phyloP scores from a whole-genome alignment of 2,888 invertebrate genomes.

The Stegophylla sp. region DNA sequence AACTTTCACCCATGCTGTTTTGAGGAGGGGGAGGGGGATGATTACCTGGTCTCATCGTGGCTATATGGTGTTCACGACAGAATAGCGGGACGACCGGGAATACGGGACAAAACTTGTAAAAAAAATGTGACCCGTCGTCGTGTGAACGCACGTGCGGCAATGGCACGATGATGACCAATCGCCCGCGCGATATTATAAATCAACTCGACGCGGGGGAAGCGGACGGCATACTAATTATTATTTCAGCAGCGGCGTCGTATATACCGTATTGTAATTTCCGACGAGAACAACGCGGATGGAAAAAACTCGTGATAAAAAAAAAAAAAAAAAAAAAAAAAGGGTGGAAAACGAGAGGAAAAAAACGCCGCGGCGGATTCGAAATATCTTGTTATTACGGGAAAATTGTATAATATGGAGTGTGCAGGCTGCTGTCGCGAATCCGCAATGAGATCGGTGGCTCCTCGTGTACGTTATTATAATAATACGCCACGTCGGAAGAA shows the following conservation, averaged over 20 bases:
- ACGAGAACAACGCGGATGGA: background rate
- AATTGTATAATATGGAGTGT: no score
- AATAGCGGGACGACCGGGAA: background rate
- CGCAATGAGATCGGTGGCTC: constrained; percentile 28
- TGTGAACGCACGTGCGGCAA: background rate
- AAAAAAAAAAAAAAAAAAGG: background rate
- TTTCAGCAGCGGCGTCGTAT: background rate
- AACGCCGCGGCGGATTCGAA: no score
- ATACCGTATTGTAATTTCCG: background rate
- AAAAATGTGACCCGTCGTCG: background rate
- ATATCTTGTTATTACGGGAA: no score
- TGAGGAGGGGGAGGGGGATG: no score
- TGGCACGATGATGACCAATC: no score
- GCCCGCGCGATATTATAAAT: background rate
- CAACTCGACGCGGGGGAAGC: background rate
- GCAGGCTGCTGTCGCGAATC: constrained; percentile 8
- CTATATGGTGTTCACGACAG: no score
- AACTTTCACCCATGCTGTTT: no score
- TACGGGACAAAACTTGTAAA: background rate
- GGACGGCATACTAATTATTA: constrained; percentile 15
- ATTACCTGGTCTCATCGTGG: no score
- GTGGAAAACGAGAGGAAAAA: no score
- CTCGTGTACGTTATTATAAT: constrained; percentile 7
- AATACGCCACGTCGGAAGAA: no score
- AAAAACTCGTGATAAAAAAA: background rate